These are phyloP conservation scores for Peromyscus polionotus DNA, from an alignment of 2,113 vertebrate genomes.

Conservation along the genomic window DNA sequence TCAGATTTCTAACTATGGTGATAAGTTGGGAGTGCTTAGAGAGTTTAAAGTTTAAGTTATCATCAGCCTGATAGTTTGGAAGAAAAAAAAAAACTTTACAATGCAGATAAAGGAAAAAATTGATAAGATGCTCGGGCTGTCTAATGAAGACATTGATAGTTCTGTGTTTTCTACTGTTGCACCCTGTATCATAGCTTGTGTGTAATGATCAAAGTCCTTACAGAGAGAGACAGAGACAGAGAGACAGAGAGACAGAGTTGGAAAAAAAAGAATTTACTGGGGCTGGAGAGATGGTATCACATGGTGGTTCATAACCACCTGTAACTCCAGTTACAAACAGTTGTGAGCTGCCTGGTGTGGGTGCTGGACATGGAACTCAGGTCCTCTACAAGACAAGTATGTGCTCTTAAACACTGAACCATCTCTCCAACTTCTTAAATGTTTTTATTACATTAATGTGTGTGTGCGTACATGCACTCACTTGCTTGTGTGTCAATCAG, in stretches of 20 bases:
- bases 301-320: neutral
- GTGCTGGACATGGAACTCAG: neutral
- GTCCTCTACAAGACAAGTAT: neutral
- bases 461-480: neutral
- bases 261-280: neutral
- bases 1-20: constrained; percentile 39
- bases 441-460: neutral
- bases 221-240: too few relatives aligned
- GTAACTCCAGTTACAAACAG: neutral
- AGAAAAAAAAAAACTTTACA: constrained; percentile 35
- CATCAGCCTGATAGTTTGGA: constrained; percentile 15
- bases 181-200: neutral
- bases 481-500: neutral
- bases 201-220: neutral
- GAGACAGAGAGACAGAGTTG: neutral
- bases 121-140: neutral
- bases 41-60: constrained; percentile 50
- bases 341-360: neutral
- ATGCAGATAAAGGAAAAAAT: constrained; percentile 13
- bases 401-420: neutral
- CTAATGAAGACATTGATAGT: neutral
- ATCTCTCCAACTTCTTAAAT: neutral
- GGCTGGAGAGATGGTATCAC: neutral
- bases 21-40: constrained; percentile 39
- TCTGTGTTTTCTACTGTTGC: neutral